Conservation (phyloP, 2,888 invertebrate genomes). For the Pachliopta kotzebuea region DNA sequence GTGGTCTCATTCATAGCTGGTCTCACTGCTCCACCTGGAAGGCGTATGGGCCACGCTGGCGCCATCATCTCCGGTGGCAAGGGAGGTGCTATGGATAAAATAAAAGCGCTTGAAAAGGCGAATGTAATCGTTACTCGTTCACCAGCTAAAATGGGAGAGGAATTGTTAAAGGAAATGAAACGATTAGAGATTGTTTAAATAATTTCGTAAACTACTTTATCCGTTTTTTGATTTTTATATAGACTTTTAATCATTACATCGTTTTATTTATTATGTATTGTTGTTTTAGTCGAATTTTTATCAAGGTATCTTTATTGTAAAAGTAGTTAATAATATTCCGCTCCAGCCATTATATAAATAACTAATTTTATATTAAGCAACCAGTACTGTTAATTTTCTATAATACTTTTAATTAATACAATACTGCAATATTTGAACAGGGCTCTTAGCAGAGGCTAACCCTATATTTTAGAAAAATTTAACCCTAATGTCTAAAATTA, state of each 20-base stretch:
- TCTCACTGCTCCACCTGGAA: slow-evolving; percentile 97
- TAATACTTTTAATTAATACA: background rate
- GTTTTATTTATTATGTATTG: slow-evolving; percentile 62
- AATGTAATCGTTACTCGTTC: slow-evolving; percentile 97
- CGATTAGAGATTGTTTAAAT: slow-evolving; percentile 83
- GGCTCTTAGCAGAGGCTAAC: too few species aligned
- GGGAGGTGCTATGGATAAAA: slow-evolving; percentile 98
- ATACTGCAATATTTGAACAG: background rate
- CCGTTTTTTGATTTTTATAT: slow-evolving; percentile 45
- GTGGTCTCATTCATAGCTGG: slow-evolving; percentile 99
- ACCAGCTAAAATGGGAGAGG: slow-evolving; percentile 97
- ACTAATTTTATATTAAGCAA: background rate
- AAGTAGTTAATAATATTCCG: slow-evolving; percentile 11
- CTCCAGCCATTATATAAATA: slow-evolving; percentile 14
- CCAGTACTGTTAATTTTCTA: background rate
- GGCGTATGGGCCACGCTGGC: slow-evolving; percentile 99
- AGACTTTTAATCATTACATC: slow-evolving; percentile 63
- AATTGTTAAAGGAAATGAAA: slow-evolving; percentile 94
- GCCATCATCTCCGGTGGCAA: slow-evolving; percentile 99
- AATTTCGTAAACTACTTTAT: slow-evolving; percentile 28
- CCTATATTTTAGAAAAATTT: background rate
- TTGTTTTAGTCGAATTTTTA: slow-evolving; percentile 41
- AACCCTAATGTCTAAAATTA: slow-evolving; percentile 25
- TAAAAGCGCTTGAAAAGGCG: slow-evolving; percentile 95
- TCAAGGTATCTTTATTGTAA: slow-evolving; percentile 5